These are phyloP conservation scores for Chelon labrosus DNA, from an alignment of 2,797 vertebrate genomes.

Conservation along the genomic window DNA sequence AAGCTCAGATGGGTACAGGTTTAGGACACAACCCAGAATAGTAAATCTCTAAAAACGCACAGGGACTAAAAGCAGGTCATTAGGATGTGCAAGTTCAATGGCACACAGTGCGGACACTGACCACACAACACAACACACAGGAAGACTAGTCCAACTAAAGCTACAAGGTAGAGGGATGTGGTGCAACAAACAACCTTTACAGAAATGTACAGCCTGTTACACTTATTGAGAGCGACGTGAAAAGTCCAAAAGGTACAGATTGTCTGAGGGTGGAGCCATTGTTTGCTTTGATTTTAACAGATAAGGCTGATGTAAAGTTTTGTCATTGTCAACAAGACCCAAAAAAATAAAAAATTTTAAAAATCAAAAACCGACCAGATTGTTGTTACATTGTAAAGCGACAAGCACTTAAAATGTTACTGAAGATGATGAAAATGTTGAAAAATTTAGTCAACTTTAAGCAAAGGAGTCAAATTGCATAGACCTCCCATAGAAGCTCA, in stretches of 20 bases:
- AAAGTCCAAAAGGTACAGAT: constrained; percentile 1
- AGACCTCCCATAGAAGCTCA: too few species aligned
- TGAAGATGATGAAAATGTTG: too few species aligned
- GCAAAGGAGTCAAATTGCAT: too few species aligned
- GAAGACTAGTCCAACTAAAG: constrained; percentile 3
- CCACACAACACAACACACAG: constrained; percentile 15
- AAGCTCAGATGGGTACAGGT: constrained; percentile 22
- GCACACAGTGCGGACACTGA: not conserved
- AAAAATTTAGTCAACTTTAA: too few species aligned
- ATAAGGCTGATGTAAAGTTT: not conserved
- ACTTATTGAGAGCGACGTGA: not conserved
- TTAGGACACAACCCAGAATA: constrained; percentile 36
- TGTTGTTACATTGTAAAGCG: too few species aligned
- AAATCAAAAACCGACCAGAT: too few species aligned
- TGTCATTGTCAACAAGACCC: too few species aligned
- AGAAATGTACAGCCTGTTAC: not conserved
- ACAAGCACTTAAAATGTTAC: too few species aligned
- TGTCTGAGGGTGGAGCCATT: not conserved
- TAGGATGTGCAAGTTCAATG: constrained; percentile 16
- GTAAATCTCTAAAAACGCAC: constrained; percentile 22
- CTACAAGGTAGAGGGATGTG: not conserved
- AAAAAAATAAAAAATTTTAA: too few species aligned
- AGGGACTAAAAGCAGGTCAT: constrained; percentile 37
- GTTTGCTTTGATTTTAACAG: not conserved
- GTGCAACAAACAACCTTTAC: constrained; percentile 18